Conservation (phyloP, 2,888 invertebrate species). For the Gastrophysa polygoni region DNA sequence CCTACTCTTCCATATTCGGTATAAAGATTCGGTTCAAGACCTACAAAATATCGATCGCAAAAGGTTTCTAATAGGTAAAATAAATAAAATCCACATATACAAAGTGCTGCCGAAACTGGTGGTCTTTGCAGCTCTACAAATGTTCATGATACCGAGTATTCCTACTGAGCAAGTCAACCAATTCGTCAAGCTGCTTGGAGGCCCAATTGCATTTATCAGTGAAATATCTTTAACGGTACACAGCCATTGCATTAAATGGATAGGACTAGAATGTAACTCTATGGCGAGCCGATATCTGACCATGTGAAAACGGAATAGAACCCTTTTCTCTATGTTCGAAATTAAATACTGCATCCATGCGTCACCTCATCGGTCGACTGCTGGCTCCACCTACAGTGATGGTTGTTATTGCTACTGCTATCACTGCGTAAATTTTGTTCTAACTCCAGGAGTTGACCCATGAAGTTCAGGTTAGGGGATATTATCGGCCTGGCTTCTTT, state of each 20-base stretch:
- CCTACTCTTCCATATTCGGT: constrained; percentile 31
- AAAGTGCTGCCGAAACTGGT: constrained; percentile 31
- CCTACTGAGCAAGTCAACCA: constrained; percentile 19
- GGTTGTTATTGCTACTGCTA: constrained; percentile 54
- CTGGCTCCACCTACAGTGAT: constrained; percentile 62
- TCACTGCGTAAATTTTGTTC: constrained; percentile 70
- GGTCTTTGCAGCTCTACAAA: constrained; percentile 18
- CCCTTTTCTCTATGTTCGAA: constrained; percentile 17
- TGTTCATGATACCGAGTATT: constrained; percentile 17
- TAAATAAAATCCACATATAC: constrained; percentile 36
- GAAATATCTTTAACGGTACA: constrained; percentile 54
- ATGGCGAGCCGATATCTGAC: constrained; percentile 46
- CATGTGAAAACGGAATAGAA: constrained; percentile 21
- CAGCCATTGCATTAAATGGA: constrained; percentile 56
- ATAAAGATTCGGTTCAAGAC: constrained; percentile 21
- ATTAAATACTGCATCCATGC: constrained; percentile 64
- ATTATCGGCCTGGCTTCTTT: constrained; percentile 86
- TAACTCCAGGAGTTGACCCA: constrained; percentile 86
- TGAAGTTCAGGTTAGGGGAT: constrained; percentile 94
- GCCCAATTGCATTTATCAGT: constrained; percentile 17
- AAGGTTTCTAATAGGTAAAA: constrained; percentile 31
- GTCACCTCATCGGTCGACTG: constrained; percentile 62
- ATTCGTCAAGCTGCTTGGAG: constrained; percentile 25
- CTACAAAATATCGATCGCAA: constrained; percentile 28
- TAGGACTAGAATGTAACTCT: constrained; percentile 52